phyloP scores from a whole-genome alignment of 2,797 vertebrate species.

The Phylloscopus collybita region DNA sequence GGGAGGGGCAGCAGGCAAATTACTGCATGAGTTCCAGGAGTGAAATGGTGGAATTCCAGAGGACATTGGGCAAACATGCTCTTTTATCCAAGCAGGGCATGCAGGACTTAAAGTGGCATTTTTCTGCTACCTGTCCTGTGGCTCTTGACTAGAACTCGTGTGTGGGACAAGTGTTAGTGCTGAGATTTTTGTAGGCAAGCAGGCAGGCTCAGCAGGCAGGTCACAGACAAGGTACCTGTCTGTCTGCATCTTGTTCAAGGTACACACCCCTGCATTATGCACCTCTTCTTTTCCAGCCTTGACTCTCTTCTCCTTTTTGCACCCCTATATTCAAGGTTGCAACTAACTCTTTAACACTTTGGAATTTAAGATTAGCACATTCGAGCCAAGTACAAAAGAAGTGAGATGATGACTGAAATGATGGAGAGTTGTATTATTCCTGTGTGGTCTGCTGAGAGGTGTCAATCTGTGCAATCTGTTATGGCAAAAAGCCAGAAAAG shows the following conservation, averaged over 20 bases:
- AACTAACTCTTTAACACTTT: not conserved
- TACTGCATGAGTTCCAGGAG: not conserved
- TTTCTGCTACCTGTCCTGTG: not conserved
- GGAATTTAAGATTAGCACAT: not conserved
- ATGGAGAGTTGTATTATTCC: not conserved
- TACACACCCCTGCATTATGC: no score
- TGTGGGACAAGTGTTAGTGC: rapidly evolving
- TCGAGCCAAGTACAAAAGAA: not conserved
- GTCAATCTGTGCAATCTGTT: not conserved
- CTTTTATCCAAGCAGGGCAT: not conserved
- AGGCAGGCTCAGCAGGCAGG: not conserved
- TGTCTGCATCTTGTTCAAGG: not conserved
- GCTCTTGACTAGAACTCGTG: not conserved
- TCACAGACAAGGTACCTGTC: not conserved
- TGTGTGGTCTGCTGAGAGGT: not conserved
- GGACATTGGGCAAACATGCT: rapidly evolving
- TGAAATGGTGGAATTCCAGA: not conserved
- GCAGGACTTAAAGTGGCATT: not conserved
- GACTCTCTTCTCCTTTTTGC: not conserved
- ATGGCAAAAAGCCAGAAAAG: not conserved
- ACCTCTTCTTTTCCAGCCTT: not conserved
- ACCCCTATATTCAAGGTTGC: not conserved
- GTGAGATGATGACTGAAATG: not conserved
- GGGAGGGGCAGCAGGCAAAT: not conserved
- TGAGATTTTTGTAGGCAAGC: not conserved